Conservation (phyloP, 2,888 invertebrate genomes). For the Lasiommata megera region DNA sequence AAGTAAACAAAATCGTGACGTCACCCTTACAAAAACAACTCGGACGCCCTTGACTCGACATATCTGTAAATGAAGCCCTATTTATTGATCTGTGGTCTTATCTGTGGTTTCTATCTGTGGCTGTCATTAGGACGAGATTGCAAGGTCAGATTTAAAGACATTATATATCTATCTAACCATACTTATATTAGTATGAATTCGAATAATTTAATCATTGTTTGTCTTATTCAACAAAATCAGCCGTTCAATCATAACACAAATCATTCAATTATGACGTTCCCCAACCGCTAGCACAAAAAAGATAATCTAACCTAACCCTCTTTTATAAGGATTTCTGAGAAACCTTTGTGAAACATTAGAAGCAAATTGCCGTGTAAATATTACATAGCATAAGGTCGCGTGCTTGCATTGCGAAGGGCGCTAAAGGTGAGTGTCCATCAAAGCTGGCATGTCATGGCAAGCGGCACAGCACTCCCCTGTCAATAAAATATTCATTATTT, state of each 20-base stretch:
- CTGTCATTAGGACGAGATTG: no score
- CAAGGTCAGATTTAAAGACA: no score
- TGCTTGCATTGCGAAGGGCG: constrained; percentile 41
- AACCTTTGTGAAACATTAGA: constrained; percentile 5
- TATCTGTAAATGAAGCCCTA: no score
- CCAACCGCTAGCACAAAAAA: not conserved
- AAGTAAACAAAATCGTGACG: no score
- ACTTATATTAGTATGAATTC: not conserved
- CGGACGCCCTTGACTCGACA: no score
- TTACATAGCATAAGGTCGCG: constrained; percentile 26
- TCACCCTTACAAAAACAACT: no score
- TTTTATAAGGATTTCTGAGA: constrained; percentile 10
- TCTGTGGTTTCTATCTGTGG: no score
- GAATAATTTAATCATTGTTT: no score
- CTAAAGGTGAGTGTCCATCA: constrained; percentile 61
- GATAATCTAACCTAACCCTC: not conserved
- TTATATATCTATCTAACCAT: no score
- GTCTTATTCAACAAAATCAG: not conserved
- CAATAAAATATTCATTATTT: constrained; percentile 21
- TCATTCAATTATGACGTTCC: not conserved
- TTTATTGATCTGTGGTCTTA: no score
- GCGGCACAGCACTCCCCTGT: constrained; percentile 19
- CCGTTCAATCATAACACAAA: not conserved
- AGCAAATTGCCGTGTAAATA: constrained; percentile 13
- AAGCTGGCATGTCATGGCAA: constrained; percentile 12